Conservation (phyloP, 2,113 vertebrate species). For the Urocynchramus pylzowi region DNA sequence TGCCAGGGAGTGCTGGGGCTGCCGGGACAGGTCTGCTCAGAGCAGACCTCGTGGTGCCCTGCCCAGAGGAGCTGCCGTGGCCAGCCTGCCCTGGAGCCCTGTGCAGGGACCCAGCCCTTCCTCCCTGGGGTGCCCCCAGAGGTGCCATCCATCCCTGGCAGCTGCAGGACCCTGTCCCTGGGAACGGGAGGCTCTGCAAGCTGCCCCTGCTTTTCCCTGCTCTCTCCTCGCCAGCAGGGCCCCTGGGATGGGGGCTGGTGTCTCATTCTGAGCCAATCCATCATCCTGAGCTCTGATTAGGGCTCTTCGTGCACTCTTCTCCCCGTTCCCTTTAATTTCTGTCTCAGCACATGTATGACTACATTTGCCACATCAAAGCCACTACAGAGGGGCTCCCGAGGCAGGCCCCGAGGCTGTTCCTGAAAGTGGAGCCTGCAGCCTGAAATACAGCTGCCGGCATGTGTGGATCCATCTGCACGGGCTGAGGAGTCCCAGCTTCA, state of each 20-base stretch:
- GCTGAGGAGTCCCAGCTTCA: neutral
- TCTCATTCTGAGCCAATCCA: neutral
- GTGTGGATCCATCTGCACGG: neutral
- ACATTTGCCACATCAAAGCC: neutral
- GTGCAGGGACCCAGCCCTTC: too few relatives aligned
- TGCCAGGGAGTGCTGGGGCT: neutral
- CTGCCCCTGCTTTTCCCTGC: neutral
- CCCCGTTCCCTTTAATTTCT: neutral
- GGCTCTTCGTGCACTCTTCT: fast-evolving
- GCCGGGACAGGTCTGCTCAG: neutral
- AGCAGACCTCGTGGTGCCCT: fast-evolving
- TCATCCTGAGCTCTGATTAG: neutral
- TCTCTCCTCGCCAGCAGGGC: neutral
- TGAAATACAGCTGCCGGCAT: neutral
- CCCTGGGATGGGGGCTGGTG: neutral
- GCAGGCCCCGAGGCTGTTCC: neutral
- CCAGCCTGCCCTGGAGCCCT: neutral
- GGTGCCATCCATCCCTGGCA: too few relatives aligned
- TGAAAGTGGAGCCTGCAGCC: neutral
- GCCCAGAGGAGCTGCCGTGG: neutral
- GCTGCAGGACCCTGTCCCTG: neutral
- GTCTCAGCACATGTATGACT: neutral
- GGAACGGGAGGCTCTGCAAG: neutral
- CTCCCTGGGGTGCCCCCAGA: neutral
- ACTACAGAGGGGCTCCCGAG: neutral